Base-by-base conservation (phyloP, 2,888 invertebrate genomes). In the Ditula angustiorana region DNA sequence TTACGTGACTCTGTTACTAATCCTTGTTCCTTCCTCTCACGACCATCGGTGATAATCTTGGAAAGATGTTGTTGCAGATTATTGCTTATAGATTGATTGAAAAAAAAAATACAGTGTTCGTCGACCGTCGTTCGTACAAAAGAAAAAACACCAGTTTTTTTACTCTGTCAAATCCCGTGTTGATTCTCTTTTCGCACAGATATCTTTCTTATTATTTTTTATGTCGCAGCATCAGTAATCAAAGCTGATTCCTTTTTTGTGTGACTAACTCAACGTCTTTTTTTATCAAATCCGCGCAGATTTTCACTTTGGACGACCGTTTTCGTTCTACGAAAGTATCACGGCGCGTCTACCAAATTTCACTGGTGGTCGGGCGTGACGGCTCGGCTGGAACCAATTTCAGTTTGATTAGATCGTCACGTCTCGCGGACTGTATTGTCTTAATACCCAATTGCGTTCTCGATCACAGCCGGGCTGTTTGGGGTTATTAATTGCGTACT, bases 351-450 rank as follows among this genome's bases (percentile, higher is more conserved):
- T 47, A 37, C 53, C 44, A 10, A 64, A 64, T 59, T 64, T 64
- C 64, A 47, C 47, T 35, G 46, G 21, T 53, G 52, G 26, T 58
- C 58, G 28, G 13, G 58, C 53, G 64, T 64, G 53, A 58, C 64
- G 58, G n/a, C 53, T 59, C 64, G 58, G n/a, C 53, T 64, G 64
- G 53, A 64, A 53, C 64, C 64, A 64, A 64, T 64, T 52, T 46
- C 52, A 28, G 64, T 64, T 64, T 59, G 64, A 64, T 64, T 64
- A 59, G 64, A 47, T 53, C 59, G 58, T 53, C 59, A 63, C 50
- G 62, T 64, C 52, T 26, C 44, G 19, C 44, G 52, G 63, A 59
- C 58, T 28, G 53, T 46, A 53, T 64, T 64, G 64, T 64, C 59
- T 64, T 52, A 47, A 58, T 47, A 58, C 35, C 58, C 53, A 53